Conservation (phyloP, 1,140 invertebrate genomes). For the Macrotrachela quadricornifera region DNA sequence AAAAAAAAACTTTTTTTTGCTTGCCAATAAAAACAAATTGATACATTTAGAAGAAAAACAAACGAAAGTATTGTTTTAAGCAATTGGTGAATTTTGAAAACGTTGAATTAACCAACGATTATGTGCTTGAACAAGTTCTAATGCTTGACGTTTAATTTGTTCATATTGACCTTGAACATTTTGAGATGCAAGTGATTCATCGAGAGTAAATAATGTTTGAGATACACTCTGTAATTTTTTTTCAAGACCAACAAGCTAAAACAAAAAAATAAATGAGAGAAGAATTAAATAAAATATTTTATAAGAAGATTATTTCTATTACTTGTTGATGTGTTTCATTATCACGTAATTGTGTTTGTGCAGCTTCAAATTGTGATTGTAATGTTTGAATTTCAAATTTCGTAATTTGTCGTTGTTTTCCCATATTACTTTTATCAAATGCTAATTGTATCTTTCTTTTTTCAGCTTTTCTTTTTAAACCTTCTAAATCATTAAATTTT, state of each 20-base stretch:
- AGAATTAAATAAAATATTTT: not conserved
- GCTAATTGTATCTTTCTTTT: constrained; percentile 1
- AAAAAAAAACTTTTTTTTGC: too few species aligned
- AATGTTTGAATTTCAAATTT: not conserved
- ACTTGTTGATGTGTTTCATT: constrained; percentile 8
- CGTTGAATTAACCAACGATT: not conserved
- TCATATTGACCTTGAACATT: constrained; percentile 3
- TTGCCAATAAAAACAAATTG: too few species aligned
- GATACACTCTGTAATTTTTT: constrained; percentile 6
- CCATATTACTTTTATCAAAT: constrained; percentile 4
- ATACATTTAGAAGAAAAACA: too few species aligned
- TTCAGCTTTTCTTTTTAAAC: constrained; percentile 2
- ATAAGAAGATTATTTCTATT: too few species aligned
- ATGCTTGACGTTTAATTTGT: constrained; percentile 1
- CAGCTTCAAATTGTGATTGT: constrained; percentile 2
- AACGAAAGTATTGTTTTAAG: too few species aligned
- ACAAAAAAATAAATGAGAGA: not conserved
- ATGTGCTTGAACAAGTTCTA: constrained; percentile 1
- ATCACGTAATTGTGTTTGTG: constrained; percentile 3
- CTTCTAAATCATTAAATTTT: not conserved
- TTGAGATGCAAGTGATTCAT: constrained; percentile 3
- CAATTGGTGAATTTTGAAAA: too few species aligned
- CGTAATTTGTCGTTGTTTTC: not conserved
- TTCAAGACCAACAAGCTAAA: constrained; percentile 5
- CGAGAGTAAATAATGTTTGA: constrained; percentile 1